Conservation (phyloP, 2,888 invertebrate genomes). For the Brachylomia viminalis region DNA sequence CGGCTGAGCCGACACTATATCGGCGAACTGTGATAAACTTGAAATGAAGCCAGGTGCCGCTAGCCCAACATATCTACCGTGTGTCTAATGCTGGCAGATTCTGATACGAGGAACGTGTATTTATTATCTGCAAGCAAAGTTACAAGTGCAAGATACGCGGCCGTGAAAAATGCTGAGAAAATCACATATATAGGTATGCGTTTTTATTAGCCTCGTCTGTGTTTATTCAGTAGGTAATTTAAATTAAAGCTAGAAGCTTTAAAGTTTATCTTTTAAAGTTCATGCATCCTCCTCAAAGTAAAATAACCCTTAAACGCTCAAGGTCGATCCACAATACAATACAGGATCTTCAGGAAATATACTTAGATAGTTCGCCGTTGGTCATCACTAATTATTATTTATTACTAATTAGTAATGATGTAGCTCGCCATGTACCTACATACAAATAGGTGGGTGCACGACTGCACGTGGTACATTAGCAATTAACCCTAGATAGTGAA, state of each 20-base stretch:
- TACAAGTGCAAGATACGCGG: slow-evolving; percentile 32
- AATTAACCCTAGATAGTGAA: slow-evolving; percentile 10
- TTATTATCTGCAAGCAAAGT: slow-evolving; percentile 46
- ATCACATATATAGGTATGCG: neutral
- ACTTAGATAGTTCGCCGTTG: slow-evolving; percentile 8
- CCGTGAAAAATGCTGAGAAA: slow-evolving; percentile 8
- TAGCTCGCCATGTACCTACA: neutral
- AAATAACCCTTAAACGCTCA: neutral
- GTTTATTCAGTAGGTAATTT: neutral
- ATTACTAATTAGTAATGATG: neutral
- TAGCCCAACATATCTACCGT: slow-evolving; percentile 48
- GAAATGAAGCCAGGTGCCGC: slow-evolving; percentile 54
- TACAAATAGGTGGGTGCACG: neutral
- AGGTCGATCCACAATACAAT: neutral
- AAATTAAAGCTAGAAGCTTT: neutral
- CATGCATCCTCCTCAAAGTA: neutral
- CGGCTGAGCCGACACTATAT: slow-evolving; percentile 35
- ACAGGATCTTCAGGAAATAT: slow-evolving; percentile 13
- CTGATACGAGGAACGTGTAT: slow-evolving; percentile 52
- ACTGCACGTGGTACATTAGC: neutral
- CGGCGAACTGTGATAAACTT: slow-evolving; percentile 56
- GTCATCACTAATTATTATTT: neutral
- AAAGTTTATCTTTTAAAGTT: too few relatives aligned
- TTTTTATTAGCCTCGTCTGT: neutral
- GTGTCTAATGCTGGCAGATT: slow-evolving; percentile 38